Conservation (phyloP, 2,797 vertebrate species). For the Hozukius guyotensis region DNA sequence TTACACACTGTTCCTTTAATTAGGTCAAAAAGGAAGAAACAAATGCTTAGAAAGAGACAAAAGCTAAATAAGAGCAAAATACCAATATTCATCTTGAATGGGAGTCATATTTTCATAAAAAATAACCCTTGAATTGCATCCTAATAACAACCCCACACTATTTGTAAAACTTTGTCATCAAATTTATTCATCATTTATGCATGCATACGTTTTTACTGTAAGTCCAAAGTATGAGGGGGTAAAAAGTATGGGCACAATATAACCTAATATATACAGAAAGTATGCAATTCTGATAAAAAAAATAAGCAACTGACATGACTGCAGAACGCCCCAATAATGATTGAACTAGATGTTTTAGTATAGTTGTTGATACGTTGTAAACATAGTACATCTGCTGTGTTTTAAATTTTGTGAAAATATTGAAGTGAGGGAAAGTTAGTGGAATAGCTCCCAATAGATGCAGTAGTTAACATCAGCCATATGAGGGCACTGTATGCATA, state of each 20-base stretch:
- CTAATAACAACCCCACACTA: not conserved
- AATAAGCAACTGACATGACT: not conserved
- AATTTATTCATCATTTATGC: not conserved
- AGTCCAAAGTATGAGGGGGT: not conserved
- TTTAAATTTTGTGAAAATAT: not conserved
- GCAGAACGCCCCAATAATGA: not conserved
- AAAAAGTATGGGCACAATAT: not conserved
- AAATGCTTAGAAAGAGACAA: too few species aligned
- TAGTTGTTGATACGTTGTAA: not conserved
- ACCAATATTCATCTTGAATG: not conserved
- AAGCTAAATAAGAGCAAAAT: not conserved
- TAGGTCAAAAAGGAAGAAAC: too few species aligned
- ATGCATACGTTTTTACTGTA: not conserved
- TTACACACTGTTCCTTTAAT: not conserved
- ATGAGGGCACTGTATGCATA: slow-evolving; percentile 74
- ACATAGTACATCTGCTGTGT: not conserved
- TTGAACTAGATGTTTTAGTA: not conserved
- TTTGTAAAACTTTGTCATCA: not conserved
- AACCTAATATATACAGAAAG: not conserved
- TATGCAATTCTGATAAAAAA: not conserved
- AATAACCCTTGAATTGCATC: not conserved
- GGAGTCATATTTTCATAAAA: not conserved
- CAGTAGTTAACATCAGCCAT: slow-evolving; percentile 65
- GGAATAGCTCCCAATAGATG: slow-evolving; percentile 11
- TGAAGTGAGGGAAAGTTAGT: not conserved